Conservation (phyloP, 2,113 vertebrate species). For the Choloepus hoffmanni region DNA sequence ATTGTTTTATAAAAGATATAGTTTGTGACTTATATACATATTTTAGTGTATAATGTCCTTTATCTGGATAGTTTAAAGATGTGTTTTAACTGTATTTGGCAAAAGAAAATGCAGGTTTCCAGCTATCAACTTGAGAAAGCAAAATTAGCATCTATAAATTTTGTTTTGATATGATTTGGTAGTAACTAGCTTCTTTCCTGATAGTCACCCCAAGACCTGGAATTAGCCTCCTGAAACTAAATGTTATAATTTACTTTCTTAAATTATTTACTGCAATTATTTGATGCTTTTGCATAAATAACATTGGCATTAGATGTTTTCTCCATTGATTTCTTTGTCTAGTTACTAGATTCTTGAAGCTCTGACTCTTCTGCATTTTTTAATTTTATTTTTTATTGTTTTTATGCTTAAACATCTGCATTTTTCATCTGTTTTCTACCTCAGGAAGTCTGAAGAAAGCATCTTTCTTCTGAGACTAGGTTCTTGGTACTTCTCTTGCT, state of each 20-base stretch:
- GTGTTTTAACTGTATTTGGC: conserved; percentile 3
- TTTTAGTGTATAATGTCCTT: conserved; percentile 45
- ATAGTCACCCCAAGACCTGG: background rate
- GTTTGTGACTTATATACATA: background rate
- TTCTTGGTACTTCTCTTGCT: background rate
- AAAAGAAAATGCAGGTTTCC: background rate
- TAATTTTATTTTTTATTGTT: conserved; percentile 3
- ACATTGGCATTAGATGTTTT: background rate
- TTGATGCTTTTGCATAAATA: conserved; percentile 19
- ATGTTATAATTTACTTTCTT: conserved; percentile 17
- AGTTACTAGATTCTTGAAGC: background rate
- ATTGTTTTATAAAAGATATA: background rate
- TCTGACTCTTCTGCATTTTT: background rate
- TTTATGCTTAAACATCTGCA: background rate
- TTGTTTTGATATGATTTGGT: conserved; percentile 38
- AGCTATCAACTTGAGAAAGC: conserved; percentile 39
- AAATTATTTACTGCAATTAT: background rate
- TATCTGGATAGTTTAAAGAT: conserved; percentile 53
- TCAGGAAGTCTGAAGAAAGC: background rate
- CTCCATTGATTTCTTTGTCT: conserved; percentile 23
- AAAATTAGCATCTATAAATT: conserved; percentile 15
- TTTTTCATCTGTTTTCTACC: background rate
- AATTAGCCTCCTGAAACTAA: conserved; percentile 41
- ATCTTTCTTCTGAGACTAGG: conserved; percentile 3
- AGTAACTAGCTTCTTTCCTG: conserved; percentile 46